Conservation (phyloP, 2,113 vertebrate species). For the Castor canadensis region DNA sequence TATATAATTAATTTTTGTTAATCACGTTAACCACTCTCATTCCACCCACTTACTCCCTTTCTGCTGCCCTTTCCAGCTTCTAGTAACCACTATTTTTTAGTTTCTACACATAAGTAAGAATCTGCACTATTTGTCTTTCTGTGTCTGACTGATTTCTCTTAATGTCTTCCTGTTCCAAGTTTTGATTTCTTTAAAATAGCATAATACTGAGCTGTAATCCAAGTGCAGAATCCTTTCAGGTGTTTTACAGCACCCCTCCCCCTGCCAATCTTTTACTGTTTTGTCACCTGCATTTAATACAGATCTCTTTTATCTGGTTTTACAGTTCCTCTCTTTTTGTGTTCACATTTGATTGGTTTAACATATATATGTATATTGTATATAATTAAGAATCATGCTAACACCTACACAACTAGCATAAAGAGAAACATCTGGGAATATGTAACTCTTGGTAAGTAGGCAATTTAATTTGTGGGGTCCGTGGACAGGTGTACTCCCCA, state of each 20-base stretch:
- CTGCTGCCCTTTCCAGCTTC: neutral
- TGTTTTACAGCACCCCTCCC: neutral
- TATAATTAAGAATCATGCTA: conserved; percentile 49
- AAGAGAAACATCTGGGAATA: neutral
- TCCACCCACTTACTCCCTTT: neutral
- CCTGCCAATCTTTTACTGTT: conserved; percentile 12
- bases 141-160: neutral
- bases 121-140: neutral
- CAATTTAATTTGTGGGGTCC: conserved; percentile 2
- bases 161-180: neutral
- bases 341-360: neutral
- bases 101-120: neutral
- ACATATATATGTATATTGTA: neutral
- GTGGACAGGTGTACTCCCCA: neutral
- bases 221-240: neutral
- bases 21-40: neutral
- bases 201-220: neutral
- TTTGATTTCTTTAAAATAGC: conserved; percentile 22
- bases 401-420: conserved; percentile 13
- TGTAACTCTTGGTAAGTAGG: conserved; percentile 23
- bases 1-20: neutral
- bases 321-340: neutral
- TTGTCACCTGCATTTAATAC: conserved; percentile 45
- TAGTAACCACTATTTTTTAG: neutral
- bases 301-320: conserved; percentile 27